Evolutionary conservation across 2,797 vertebrate genomes (phyloP), one percentile per base, ranked within the genome.

Genomic region (Orestias chungarensis): DNA sequence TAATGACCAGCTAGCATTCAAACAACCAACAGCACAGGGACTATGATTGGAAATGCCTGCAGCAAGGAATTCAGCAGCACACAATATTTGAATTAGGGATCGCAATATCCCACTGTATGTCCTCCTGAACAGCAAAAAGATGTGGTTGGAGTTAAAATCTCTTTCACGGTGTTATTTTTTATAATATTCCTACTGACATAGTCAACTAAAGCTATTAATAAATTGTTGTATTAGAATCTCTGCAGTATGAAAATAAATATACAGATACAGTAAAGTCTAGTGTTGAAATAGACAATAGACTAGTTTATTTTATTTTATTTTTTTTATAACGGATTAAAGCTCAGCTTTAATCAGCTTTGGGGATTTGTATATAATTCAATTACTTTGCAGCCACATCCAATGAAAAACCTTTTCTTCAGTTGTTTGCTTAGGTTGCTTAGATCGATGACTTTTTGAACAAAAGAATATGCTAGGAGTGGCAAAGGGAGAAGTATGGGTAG

Each of bases 41-140:
- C 70, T 72, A 61, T 46, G 84, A 80, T 77, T 68, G 70, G 74
- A 78, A 82, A 47, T 0, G 54, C 87, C 84, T 66, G 81, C 70
- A 79, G 86, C 81, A 54, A 77, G 46, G 69, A 83, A 68, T 66
- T 27, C 77, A n/a, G 81, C 15, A 2, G 76, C 75, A 78, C 73
- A 42, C 29, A 27, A 61, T 25, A 57, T 67, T n/a, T 76, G 69
- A 54, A 25, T 81, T 74, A 83, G 81, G 72, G 69, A 31, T 49
- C 64, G 65, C 11, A 15, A 78, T 74, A 81, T 44, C 29, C 72
- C 68, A 40, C 29, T 52, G 62, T 25, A 46, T 52, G 33, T 54
- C 70, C 68, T 82, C 54, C 66, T 70, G 6, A 70, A 72, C 70
- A 47, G 79, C 70, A 66, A 64, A 40, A n/a, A 62, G 27, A 46